A percentile compares a stretch with the other conserved stretches of the same genome.
phyloP scores from a whole-genome alignment of 2,888 invertebrate species.

The Artemia sp. region DNA sequence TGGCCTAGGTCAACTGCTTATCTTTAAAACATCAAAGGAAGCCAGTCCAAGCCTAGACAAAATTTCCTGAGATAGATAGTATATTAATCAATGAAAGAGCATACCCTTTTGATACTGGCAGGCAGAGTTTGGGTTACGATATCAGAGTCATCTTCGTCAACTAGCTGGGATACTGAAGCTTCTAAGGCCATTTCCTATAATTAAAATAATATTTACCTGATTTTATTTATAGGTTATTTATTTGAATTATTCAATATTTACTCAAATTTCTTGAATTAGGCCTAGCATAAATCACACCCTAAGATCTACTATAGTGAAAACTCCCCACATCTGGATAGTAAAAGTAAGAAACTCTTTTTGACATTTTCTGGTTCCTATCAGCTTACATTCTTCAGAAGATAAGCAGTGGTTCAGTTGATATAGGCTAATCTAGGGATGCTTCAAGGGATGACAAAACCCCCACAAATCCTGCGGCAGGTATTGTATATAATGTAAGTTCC shows the following conservation, averaged over 20 bases:
- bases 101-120: neutral
- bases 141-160: neutral
- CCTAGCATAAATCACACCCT: too few species aligned
- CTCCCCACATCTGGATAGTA: constrained; percentile 96
- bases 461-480: too few species aligned
- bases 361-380: constrained; percentile 21
- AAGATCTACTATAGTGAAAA: constrained; percentile 59
- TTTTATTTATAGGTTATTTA: constrained; percentile 16
- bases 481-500: too few species aligned
- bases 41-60: too few species aligned
- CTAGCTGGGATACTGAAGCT: constrained; percentile 6
- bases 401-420: too few species aligned
- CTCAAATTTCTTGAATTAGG: too few species aligned
- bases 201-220: neutral
- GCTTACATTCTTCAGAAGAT: neutral
- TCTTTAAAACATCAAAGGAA: too few species aligned
- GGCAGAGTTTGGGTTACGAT: neutral
- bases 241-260: constrained; percentile 17
- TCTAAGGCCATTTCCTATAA: constrained; percentile 6
- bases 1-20: too few species aligned
- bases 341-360: constrained; percentile 73
- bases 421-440: too few species aligned
- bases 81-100: neutral
- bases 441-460: too few species aligned
- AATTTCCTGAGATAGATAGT: too few species aligned